These are phyloP conservation scores for Megalonaias nervosa DNA, from an alignment of 1,140 invertebrate species.

Conservation along the genomic window DNA sequence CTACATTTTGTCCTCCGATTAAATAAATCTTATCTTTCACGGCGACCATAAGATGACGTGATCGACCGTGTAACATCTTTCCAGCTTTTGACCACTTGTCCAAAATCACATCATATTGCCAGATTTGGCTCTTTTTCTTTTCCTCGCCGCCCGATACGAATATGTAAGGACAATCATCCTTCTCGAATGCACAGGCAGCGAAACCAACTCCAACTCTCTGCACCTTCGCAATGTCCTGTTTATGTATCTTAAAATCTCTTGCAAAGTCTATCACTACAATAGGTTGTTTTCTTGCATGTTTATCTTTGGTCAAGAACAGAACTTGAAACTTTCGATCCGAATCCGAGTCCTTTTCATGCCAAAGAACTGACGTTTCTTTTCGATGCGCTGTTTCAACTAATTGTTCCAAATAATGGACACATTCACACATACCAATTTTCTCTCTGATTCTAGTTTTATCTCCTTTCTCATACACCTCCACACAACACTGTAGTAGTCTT, in stretches of 20 bases:
- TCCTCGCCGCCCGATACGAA: conserved; percentile 18
- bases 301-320: conserved; percentile 6
- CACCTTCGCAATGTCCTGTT: conserved; percentile 13
- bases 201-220: conserved; percentile 15
- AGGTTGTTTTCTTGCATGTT: background rate
- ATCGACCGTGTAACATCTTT: conserved; percentile 24
- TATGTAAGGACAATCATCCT: conserved; percentile 17
- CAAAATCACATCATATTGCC: conserved; percentile 26
- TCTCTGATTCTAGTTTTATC: conserved; percentile 11
- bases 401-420: conserved; percentile 1
- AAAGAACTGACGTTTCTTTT: conserved; percentile 15
- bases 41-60: conserved; percentile 20
- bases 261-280: conserved; percentile 26
- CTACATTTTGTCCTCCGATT: conserved; percentile 20
- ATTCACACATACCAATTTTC: conserved; percentile 17
- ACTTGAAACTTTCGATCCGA: conserved; percentile 21
- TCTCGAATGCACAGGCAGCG: conserved; percentile 18
- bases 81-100: conserved; percentile 25
- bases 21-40: background rate
- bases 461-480: conserved; percentile 1
- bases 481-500: conserved; percentile 15
- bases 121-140: background rate
- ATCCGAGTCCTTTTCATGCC: conserved; percentile 12
- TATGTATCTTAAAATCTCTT: conserved; percentile 3
- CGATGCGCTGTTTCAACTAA: conserved; percentile 5